These are phyloP conservation scores for Nymphalis urticae DNA, from an alignment of 2,888 invertebrate genomes.

Conservation along the genomic window DNA sequence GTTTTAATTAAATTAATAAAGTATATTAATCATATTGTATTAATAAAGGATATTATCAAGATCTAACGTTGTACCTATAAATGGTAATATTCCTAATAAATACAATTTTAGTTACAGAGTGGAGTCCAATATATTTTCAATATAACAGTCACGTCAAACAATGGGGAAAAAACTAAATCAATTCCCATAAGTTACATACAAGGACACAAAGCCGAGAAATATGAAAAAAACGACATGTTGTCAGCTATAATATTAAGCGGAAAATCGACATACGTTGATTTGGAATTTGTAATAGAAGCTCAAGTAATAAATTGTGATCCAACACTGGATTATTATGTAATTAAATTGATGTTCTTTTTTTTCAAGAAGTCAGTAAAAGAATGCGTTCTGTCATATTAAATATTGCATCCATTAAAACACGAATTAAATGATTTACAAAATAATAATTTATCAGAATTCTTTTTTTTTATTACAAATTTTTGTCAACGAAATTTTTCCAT, in stretches of 20 bases:
- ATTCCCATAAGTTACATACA: slow-evolving; percentile 59
- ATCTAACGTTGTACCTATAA: neutral
- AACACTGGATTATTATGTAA: slow-evolving; percentile 63
- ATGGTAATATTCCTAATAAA: neutral
- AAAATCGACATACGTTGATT: slow-evolving; percentile 41
- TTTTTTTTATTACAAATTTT: too few relatives aligned
- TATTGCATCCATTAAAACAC: neutral
- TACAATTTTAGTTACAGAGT: slow-evolving; percentile 50
- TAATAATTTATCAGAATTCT: too few relatives aligned
- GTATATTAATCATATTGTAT: too few relatives aligned
- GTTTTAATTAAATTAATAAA: too few relatives aligned
- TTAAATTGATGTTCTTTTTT: neutral
- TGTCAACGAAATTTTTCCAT: too few relatives aligned
- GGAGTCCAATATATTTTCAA: slow-evolving; percentile 62
- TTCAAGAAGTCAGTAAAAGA: neutral
- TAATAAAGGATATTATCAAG: too few relatives aligned
- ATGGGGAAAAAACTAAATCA: slow-evolving; percentile 30
- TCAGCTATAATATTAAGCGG: slow-evolving; percentile 58
- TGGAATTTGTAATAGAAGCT: slow-evolving; percentile 54
- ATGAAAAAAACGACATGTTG: slow-evolving; percentile 51
- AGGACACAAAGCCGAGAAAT: slow-evolving; percentile 41
- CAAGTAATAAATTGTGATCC: slow-evolving; percentile 57
- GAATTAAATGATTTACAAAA: too few relatives aligned
- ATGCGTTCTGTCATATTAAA: too few relatives aligned
- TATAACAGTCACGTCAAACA: slow-evolving; percentile 45